Evolutionary conservation across 2,888 invertebrate species (phyloP), one percentile per base, ranked within the genome.

Genomic region (Thera obeliscata): DNA sequence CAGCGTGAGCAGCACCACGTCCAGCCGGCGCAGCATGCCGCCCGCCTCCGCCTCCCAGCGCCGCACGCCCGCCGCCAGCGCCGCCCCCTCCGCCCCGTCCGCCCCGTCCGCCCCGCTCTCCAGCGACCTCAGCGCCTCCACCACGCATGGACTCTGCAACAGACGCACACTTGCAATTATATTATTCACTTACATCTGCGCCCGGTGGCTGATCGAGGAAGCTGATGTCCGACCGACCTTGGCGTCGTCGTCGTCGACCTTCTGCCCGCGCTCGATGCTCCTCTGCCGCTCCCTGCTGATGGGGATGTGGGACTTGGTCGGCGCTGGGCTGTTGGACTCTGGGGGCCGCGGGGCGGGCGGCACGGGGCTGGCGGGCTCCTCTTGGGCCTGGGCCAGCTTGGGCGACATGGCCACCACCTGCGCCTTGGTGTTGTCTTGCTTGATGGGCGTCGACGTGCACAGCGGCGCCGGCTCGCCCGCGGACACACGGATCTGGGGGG

Each of bases 1-100:
- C 56, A 95, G 93, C 3, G 95, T 95, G 76, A 94, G 88, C 77
- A 95, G 83, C 93, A 94, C 94, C 52, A 94, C 91, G 80, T 95
- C 94, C 93, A 95, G 94, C 69, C 95, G 92, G 0, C 93, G 87
- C 72, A 93, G 80, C 93, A 95, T 75, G 58, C 56, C 74, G 49
- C 48, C 73, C 9, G 87, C 89, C 43, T 62, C 82, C 56, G 71
- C 69, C 77, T 76, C 82, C 74, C 80, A 87, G 72, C 63, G 73
- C 66, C 60, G 71, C 78, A 84, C 67, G 76, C 77, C 81, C 48
- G 68, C 43, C 41, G 56, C 56, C 22, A 41, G 41, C 41, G 41
- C 41, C 6, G 6, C 41, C 41, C 6, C 41, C 41, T 41, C 41
- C 41, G 4, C 38, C 38, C 38, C 38, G 4, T 41, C 38, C 61